phyloP scores from a whole-genome alignment of 2,797 vertebrate species.

The Gallirallus australis region DNA sequence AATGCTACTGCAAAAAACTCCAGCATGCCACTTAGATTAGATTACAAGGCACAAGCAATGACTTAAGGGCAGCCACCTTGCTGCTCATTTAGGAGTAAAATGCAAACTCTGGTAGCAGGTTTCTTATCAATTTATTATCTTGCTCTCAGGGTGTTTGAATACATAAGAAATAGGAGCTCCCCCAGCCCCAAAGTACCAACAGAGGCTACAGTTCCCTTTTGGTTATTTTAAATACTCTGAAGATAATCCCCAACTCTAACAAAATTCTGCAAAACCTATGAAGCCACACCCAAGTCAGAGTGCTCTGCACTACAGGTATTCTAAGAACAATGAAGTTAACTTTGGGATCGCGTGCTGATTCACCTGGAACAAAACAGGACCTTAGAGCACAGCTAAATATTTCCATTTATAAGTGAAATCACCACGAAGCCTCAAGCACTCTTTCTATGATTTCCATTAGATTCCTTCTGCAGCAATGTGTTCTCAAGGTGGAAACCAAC shows the following conservation, averaged over 20 bases:
- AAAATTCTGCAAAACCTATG: neutral
- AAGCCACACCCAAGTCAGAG: neutral
- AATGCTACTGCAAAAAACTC: neutral
- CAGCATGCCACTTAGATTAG: neutral
- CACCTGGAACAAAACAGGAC: neutral
- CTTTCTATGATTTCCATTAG: neutral
- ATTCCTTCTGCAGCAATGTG: neutral
- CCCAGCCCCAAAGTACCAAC: accelerated
- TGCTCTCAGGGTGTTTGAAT: neutral
- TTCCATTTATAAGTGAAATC: neutral
- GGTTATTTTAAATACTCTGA: no score
- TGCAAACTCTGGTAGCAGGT: neutral
- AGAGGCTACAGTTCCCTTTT: neutral
- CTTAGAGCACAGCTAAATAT: neutral
- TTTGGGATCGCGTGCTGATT: neutral
- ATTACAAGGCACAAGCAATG: accelerated
- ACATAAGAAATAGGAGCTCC: neutral
- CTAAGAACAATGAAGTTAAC: neutral
- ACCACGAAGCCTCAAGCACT: neutral
- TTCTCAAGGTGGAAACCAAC: slow-evolving; percentile 15
- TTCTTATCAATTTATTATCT: neutral
- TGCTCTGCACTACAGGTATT: neutral
- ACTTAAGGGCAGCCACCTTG: slow-evolving; percentile 6
- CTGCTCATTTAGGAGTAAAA: neutral
- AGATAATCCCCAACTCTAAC: neutral